A percentile compares a stretch with the other conserved stretches of the same genome.
phyloP scores from a whole-genome alignment of 92 coral and sea anemone genomes.

The Porites cylindrica region DNA sequence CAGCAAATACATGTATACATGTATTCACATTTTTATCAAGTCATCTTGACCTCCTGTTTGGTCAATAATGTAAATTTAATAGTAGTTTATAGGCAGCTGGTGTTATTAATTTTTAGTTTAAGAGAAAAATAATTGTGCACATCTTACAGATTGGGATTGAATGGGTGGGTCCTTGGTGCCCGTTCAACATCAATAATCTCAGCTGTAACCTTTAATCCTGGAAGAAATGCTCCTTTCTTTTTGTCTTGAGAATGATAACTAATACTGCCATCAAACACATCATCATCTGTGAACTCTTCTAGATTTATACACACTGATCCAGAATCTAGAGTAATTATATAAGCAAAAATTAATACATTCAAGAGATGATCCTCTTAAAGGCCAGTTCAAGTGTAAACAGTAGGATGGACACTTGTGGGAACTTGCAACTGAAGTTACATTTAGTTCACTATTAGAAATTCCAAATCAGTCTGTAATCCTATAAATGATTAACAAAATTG shows the following conservation, averaged over 20 bases:
- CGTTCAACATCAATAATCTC: constrained; percentile 83
- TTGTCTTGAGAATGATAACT: constrained; percentile 10
- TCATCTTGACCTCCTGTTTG: too few relatives aligned
- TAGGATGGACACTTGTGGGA: not conserved
- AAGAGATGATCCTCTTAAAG: too few relatives aligned
- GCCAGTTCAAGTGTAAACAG: too few relatives aligned
- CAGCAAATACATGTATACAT: too few relatives aligned
- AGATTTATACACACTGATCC: constrained; percentile 30
- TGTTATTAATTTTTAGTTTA: too few relatives aligned
- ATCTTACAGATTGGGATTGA: constrained; percentile 95
- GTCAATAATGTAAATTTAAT: too few relatives aligned
- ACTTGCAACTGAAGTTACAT: too few relatives aligned
- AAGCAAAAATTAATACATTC: not conserved
- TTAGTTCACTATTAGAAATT: too few relatives aligned
- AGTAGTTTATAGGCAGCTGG: not conserved
- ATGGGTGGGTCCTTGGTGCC: constrained; percentile 94
- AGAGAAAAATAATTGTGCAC: too few relatives aligned
- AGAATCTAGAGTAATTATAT: constrained; percentile 12
- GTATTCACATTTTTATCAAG: too few relatives aligned
- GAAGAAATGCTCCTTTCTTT: constrained; percentile 61
- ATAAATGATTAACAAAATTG: too few relatives aligned
- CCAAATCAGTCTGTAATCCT: too few relatives aligned
- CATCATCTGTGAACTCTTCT: constrained; percentile 9
- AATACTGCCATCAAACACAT: not conserved
- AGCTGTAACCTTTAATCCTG: constrained; percentile 74